Evolutionary conservation across 1,140 invertebrate genomes (phyloP).

Genomic region (Dreissena polymorpha): DNA sequence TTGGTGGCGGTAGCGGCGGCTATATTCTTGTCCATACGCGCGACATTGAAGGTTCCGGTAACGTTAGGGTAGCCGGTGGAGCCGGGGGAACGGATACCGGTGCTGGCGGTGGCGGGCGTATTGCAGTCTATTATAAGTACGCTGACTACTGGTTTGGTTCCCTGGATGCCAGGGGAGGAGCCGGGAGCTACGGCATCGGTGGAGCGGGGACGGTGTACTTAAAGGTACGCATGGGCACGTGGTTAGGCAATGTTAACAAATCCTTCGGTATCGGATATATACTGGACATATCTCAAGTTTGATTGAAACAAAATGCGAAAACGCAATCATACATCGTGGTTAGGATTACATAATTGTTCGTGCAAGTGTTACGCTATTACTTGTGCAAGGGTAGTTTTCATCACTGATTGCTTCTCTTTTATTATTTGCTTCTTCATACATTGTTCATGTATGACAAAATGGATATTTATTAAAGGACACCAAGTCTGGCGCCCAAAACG

Average conservation of each 20-base stretch:
- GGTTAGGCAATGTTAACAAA: no score
- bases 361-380: no score
- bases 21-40: slow-evolving; percentile 61
- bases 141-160: slow-evolving; percentile 63
- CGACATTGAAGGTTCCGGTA: slow-evolving; percentile 66
- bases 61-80: slow-evolving; percentile 63
- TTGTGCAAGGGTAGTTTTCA: no score
- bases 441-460: no score
- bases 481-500: slow-evolving; percentile 57
- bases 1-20: slow-evolving; percentile 68
- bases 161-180: slow-evolving; percentile 61
- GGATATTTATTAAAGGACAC: slow-evolving; percentile 58
- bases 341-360: no score
- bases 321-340: no score
- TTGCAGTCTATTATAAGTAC: slow-evolving; percentile 64
- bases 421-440: no score
- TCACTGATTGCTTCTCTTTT: no score
- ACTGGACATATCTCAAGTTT: no score
- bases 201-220: slow-evolving; percentile 70
- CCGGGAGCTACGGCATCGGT: slow-evolving; percentile 43
- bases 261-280: no score
- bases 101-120: slow-evolving; percentile 66
- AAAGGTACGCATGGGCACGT: slow-evolving; percentile 37
- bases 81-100: slow-evolving; percentile 36
- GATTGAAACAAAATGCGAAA: no score